These are phyloP conservation scores for Podarcis siculus DNA, from an alignment of 2,797 vertebrate species.

Conservation along the genomic window DNA sequence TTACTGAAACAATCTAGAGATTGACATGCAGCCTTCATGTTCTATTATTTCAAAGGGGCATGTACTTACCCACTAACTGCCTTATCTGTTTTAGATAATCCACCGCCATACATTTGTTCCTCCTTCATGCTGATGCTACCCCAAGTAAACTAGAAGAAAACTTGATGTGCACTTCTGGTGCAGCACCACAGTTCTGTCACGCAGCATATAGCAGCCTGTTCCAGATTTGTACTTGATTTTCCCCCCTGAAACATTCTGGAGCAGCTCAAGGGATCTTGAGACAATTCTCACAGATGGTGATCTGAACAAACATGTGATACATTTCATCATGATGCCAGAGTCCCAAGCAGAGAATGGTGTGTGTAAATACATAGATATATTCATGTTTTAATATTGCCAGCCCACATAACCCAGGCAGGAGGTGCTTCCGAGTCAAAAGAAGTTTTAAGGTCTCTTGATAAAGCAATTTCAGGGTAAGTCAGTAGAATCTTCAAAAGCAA, in stretches of 20 bases:
- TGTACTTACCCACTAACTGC: constrained; percentile 16
- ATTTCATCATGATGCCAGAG: not conserved
- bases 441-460: not conserved
- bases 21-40: not conserved
- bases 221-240: constrained; percentile 8
- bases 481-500: not conserved
- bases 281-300: not conserved
- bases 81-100: constrained; percentile 20
- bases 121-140: constrained; percentile 24
- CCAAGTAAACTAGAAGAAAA: constrained; percentile 9
- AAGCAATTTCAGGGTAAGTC: constrained; percentile 2
- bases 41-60: not conserved
- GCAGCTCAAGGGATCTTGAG: not conserved
- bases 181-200: not conserved
- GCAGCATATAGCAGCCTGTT: not conserved
- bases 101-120: not conserved
- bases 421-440: not conserved
- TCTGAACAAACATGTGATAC: not conserved
- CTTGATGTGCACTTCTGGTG: constrained; percentile 10
- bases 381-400: not conserved
- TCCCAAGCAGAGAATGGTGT: not conserved
- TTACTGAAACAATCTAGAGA: not conserved
- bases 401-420: constrained; percentile 20
- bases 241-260: not conserved
- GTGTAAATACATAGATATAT: rapidly evolving